Percentiles rank a stretch among this genome's conserved stretches.
These are phyloP conservation scores for Acanthosoma haemorrhoidale DNA, from an alignment of 2,888 invertebrate species.

Conservation along the genomic window DNA sequence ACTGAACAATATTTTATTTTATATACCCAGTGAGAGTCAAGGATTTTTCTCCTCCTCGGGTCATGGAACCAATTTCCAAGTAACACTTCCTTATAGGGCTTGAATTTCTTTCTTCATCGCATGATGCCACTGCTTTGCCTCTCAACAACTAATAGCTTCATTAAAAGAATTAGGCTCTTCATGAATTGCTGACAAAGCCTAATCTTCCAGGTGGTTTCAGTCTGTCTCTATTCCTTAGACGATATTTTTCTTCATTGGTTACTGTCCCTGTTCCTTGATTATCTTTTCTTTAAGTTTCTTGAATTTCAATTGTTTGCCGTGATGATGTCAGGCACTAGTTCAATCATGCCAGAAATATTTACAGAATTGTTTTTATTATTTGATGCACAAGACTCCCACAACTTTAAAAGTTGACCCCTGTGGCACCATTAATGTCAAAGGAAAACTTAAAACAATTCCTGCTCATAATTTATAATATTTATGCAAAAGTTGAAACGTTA, in stretches of 20 bases:
- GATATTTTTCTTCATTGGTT: not conserved
- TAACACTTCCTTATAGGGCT: conserved; percentile 30
- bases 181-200: conserved; percentile 12
- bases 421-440: too few species aligned
- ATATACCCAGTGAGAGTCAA: conserved; percentile 28
- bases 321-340: too few species aligned
- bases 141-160: not conserved
- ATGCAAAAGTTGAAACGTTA: too few species aligned
- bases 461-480: too few species aligned
- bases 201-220: not conserved
- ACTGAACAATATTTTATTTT: conserved; percentile 41
- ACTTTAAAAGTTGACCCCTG: too few species aligned
- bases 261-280: not conserved
- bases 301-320: not conserved
- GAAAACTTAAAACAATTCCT: too few species aligned
- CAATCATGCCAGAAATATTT: too few species aligned
- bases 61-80: conserved; percentile 17
- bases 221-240: not conserved
- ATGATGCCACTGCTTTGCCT: conserved; percentile 34
- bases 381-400: too few species aligned
- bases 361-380: not conserved
- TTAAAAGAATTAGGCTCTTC: conserved; percentile 10
- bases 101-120: conserved; percentile 42
- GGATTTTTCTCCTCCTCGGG: conserved; percentile 13
- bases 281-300: not conserved